A percentile compares a stretch with the other conserved stretches of the same genome.
These are phyloP conservation scores for Agonopterix alstromeriana DNA, from an alignment of 2,888 invertebrate genomes.

Conservation along the genomic window DNA sequence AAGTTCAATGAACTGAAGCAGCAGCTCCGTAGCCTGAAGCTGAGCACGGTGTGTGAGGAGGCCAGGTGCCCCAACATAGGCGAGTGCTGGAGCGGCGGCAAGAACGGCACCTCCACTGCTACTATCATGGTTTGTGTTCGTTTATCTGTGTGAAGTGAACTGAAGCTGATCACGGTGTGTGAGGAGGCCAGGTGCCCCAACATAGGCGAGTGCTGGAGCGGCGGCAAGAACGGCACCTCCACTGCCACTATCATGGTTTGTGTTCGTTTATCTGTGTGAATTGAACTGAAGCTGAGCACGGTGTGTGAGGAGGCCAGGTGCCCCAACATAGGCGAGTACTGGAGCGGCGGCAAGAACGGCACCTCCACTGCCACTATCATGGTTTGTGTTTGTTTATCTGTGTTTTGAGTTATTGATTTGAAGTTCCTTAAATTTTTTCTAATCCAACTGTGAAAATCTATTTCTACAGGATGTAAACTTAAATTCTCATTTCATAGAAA, in stretches of 20 bases:
- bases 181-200: slow-evolving; percentile 99
- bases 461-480: no score
- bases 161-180: slow-evolving; percentile 96
- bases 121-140: slow-evolving; percentile 92
- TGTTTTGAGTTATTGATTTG: no score
- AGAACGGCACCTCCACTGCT: slow-evolving; percentile 97
- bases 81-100: slow-evolving; percentile 98
- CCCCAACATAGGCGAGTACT: slow-evolving; percentile 99
- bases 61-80: slow-evolving; percentile 99
- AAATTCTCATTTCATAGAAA: no score
- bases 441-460: no score
- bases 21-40: slow-evolving; percentile 88
- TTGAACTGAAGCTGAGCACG: slow-evolving; percentile 87
- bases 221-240: slow-evolving; percentile 94
- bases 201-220: slow-evolving; percentile 99
- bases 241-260: slow-evolving; percentile 99
- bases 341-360: slow-evolving; percentile 97
- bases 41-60: slow-evolving; percentile 98
- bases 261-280: no score
- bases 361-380: slow-evolving; percentile 99
- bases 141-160: slow-evolving; percentile 10
- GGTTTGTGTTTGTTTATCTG: slow-evolving; percentile 69
- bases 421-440: slow-evolving; percentile 33
- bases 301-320: slow-evolving; percentile 99
- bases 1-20: slow-evolving; percentile 91